Evolutionary conservation across 2,797 vertebrate genomes (phyloP), one percentile per base, ranked within the genome.

Genomic region (Phataginus tetradactyla): DNA sequence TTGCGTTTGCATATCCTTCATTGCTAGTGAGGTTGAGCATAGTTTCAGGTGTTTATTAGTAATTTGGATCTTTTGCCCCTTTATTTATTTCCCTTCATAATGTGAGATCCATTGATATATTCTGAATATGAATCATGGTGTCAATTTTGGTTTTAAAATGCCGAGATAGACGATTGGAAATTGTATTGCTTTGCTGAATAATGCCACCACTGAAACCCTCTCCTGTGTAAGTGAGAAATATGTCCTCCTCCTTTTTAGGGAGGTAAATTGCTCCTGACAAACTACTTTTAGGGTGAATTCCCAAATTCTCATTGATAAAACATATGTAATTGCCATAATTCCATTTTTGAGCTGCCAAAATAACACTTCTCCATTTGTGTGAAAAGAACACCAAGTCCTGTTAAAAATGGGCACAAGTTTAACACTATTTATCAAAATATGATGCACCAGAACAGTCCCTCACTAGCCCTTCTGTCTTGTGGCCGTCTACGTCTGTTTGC

Each of bases 381-480:
- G 25, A 4, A 49, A 68, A 69, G 72, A 51, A n/a, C 74, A 12
- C 23, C 8, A 32, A 45, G 37, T 68, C 25, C 11, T 23, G 21
- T 61, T 29, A 34, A 66, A 18, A 77, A 20, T 20, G 37, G 57
- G 34, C 49, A 15, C 15, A 25, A 0, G 15, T 25, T 79, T 15
- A 7, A 3, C 20, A 10, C 37, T 20, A 21, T 13, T 55, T n/a
- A 32, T 32, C 34, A 5, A 6, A 5, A 6, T 64, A 0, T 1
- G 14, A 20, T 11, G 4, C 34, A 9, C 7, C 25, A 0, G 11
- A 12, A 25, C 29, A 3, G 4, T 32, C 1, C 8, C 3, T 12
- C 49, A 49, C 34, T 7, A 32, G 2, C 17, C 10, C 4, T 55
- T 55, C 15, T 68, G 14, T 29, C 25, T 7, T 1, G 0, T 5